Evolutionary conservation across 2,113 vertebrate species (phyloP).

Genomic region (Emydura subglobosa): DNA sequence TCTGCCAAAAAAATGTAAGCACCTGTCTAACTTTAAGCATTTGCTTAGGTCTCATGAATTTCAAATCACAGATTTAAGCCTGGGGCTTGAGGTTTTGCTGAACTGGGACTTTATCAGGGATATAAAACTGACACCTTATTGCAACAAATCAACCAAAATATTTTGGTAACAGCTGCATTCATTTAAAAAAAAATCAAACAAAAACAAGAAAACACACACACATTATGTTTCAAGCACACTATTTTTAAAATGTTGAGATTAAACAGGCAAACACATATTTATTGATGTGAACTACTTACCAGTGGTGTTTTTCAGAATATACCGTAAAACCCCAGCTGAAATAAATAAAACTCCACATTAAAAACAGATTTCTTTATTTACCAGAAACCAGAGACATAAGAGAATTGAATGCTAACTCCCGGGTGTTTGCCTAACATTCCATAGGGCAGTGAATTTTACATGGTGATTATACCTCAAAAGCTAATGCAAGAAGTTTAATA

Average conservation of each 20-base stretch:
- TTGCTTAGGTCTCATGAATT: background rate
- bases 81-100: background rate
- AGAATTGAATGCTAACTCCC: background rate
- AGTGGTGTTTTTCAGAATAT: constrained; percentile 93
- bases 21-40: background rate
- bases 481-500: background rate
- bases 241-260: background rate
- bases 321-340: constrained; percentile 93
- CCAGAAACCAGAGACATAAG: background rate
- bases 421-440: background rate
- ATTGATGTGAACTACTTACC: constrained; percentile 83
- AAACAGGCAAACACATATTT: background rate
- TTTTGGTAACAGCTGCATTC: background rate
- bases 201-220: background rate
- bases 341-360: constrained; percentile 4
- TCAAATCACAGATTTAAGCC: background rate
- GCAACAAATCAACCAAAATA: background rate
- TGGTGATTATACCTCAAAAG: background rate
- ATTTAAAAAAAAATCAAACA: background rate
- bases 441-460: background rate
- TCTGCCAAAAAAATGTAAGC: background rate
- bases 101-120: background rate
- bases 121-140: background rate
- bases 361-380: constrained; percentile 2
- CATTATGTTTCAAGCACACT: background rate